A percentile compares a stretch with the other conserved stretches of the same genome.
Evolutionary conservation across 1,140 invertebrate species (phyloP).

Genomic region (Drosophila tani): DNA sequence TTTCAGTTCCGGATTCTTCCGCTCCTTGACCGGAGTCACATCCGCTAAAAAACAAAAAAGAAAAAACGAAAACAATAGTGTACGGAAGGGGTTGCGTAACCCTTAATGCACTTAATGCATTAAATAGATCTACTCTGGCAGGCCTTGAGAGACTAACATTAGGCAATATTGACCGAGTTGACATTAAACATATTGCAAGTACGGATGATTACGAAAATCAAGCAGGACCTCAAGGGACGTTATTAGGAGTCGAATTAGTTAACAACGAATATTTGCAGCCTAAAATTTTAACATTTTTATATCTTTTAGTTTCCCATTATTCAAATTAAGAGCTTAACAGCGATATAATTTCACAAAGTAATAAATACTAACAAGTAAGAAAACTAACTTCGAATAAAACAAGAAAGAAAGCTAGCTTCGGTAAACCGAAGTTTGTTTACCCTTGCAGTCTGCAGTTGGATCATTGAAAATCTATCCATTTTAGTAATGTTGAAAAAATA

Average conservation of each 20-base stretch:
- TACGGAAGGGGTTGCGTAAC: slow-evolving; percentile 19
- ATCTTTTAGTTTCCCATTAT: neutral
- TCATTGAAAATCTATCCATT: too few relatives aligned
- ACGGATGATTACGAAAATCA: neutral
- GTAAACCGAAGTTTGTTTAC: too few relatives aligned
- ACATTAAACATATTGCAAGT: neutral
- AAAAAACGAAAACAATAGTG: slow-evolving; percentile 1
- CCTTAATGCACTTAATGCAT: slow-evolving; percentile 42
- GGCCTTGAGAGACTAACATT: slow-evolving; percentile 6
- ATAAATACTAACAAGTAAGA: neutral
- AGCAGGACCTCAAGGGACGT: too few relatives aligned
- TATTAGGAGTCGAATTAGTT: neutral
- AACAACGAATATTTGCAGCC: neutral
- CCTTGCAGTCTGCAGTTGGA: too few relatives aligned
- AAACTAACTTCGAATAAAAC: too few relatives aligned
- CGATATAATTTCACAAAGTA: too few relatives aligned
- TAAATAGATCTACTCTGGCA: neutral
- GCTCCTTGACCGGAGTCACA: slow-evolving; percentile 51
- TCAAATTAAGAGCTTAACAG: neutral
- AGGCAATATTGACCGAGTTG: slow-evolving; percentile 10
- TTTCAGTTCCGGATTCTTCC: slow-evolving; percentile 29
- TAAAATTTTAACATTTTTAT: neutral
- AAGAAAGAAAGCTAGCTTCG: too few relatives aligned
- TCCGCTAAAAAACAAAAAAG: slow-evolving; percentile 21
- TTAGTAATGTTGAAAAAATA: too few relatives aligned